Evolutionary conservation across 2,113 vertebrate species (phyloP), one percentile per base, ranked within the genome.

Genomic region (Edolisoma coerulescens): DNA sequence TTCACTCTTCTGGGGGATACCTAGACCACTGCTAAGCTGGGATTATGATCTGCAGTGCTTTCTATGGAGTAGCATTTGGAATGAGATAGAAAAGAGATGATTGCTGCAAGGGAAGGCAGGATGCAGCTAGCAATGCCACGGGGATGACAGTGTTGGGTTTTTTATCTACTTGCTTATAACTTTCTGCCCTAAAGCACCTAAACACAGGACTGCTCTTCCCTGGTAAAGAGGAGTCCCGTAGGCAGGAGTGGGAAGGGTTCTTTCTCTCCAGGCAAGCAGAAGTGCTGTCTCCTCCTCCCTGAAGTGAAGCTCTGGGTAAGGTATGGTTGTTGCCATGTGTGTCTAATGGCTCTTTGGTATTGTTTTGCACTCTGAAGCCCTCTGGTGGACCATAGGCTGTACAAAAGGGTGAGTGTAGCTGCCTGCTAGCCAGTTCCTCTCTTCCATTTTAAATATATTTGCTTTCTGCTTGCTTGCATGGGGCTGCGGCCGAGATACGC

Each of bases 341-440:
- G 95, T 99, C 99, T 99, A 99, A 99, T 99, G 99, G 99, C 99
- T 99, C 97, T 99, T 98, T 99, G 99, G 98, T 99, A 98, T 99
- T 99, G 99, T 99, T 99, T 99, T 99, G 99, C 99, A 98, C 98
- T 99, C 99, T 98, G 97, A 99, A 99, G 99, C 99, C 99, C 99
- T 98, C 99, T 99, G 99, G 99, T 99, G 99, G 99, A 99, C 99
- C 99, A 99, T 99, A 99, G 99, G 99, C 99, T 99, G 99, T 99
- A 99, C 99, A 99, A 99, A 99, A 99, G 99, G 99, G 99, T 99
- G 99, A 99, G 99, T 99, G 98, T 98, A 99, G 99, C 98, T 99
- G 99, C 98, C 98, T 99, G 99, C 98, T 98, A 98, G 98, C 98
- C 98, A 98, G 98, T 98, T 98, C 97, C 88, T 97, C 96, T 97